A percentile compares a stretch with the other conserved stretches of the same genome.
Evolutionary conservation across 2,888 invertebrate genomes (phyloP).

Genomic region (Drosophila suboccidentalis): DNA sequence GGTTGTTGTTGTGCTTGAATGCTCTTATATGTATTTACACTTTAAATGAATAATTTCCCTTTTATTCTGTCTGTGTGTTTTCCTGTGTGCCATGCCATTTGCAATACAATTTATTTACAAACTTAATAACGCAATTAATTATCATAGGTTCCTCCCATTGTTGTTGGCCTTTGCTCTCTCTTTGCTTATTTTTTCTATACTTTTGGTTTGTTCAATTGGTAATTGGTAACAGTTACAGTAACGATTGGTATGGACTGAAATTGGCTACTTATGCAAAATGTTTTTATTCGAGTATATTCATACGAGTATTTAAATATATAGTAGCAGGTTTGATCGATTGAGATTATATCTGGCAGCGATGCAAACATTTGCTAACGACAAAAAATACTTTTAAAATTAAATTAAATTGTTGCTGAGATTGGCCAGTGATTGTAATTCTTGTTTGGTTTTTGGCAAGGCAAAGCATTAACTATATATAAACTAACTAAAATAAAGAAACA

Average conservation of each 20-base stretch:
- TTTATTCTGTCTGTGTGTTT: constrained; percentile 26
- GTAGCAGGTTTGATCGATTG: constrained; percentile 29
- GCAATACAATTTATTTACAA: constrained; percentile 78
- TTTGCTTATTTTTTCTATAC: constrained; percentile 12
- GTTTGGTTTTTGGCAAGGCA: constrained; percentile 30
- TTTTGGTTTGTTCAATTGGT: constrained; percentile 59
- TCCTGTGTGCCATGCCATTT: constrained; percentile 62
- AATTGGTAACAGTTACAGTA: constrained; percentile 74
- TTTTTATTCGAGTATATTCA: constrained; percentile 3
- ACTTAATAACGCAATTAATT: constrained; percentile 77
- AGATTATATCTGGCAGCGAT: constrained; percentile 52
- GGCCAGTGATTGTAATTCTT: constrained; percentile 35
- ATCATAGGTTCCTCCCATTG: constrained; percentile 27
- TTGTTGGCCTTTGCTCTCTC: constrained; percentile 28
- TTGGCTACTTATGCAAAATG: constrained; percentile 77
- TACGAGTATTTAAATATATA: constrained; percentile 4
- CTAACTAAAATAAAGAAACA: neutral
- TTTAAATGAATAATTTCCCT: constrained; percentile 53
- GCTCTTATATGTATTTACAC: constrained; percentile 66
- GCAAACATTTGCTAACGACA: constrained; percentile 24
- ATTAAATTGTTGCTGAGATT: constrained; percentile 18
- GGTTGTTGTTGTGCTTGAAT: constrained; percentile 21
- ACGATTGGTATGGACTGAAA: constrained; percentile 72
- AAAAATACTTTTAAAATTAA: constrained; percentile 9
- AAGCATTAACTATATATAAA: constrained; percentile 20